Evolutionary conservation across 2,797 vertebrate genomes (phyloP).

Genomic region (Gallinago nigripennis): DNA sequence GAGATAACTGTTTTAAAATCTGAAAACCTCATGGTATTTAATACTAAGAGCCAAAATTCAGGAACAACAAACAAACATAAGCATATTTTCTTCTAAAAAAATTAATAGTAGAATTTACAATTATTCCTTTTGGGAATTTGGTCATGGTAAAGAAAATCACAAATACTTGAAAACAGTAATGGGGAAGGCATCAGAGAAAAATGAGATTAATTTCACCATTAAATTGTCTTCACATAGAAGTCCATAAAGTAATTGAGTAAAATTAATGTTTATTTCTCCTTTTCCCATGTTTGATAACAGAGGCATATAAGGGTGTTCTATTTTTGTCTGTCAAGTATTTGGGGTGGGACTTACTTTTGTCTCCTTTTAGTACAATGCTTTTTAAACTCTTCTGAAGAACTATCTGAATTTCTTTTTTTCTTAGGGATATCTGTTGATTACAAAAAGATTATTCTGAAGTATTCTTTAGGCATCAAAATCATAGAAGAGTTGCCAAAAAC

Average conservation of each 20-base stretch:
- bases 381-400: not conserved
- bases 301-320: not conserved
- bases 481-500: not conserved
- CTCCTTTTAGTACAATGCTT: not conserved
- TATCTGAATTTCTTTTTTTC: not conserved
- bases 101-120: not conserved
- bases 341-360: not conserved
- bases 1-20: not conserved
- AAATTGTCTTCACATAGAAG: not conserved
- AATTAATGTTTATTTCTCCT: not conserved
- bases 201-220: not conserved
- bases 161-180: not conserved
- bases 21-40: slow-evolving; percentile 6
- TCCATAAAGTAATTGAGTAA: not conserved
- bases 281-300: not conserved
- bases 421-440: not conserved
- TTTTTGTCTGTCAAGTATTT: not conserved
- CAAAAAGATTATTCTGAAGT: not conserved
- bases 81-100: not conserved
- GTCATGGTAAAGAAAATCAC: not conserved
- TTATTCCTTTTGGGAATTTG: not conserved
- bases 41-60: slow-evolving; percentile 14
- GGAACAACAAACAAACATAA: not conserved
- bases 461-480: not conserved
- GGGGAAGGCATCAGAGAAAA: not conserved